Conservation (phyloP, 1,140 invertebrate species). For the Drosophila auraria region DNA sequence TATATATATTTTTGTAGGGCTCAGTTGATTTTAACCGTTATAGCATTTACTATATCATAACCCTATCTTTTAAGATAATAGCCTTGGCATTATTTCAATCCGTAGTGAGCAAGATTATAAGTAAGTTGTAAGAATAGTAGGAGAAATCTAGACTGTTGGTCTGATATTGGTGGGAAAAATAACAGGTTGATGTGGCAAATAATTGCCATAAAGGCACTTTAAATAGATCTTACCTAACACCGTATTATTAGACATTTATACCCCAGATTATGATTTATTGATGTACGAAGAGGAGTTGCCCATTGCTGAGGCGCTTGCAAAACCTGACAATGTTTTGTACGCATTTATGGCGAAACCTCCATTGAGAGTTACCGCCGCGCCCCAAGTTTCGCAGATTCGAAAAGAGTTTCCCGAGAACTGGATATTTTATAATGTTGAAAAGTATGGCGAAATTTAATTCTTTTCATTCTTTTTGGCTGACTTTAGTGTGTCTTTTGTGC, state of each 20-base stretch:
- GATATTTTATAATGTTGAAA: constrained; percentile 34
- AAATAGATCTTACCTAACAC: background rate
- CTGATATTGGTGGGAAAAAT: background rate
- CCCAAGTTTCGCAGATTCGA: constrained; percentile 3
- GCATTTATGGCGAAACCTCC: too few species aligned
- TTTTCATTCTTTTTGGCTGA: background rate
- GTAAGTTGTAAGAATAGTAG: too few species aligned
- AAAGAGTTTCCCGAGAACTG: constrained; percentile 53
- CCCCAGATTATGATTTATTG: background rate
- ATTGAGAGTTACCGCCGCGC: background rate
- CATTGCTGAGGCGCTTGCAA: background rate
- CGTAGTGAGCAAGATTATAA: too few species aligned
- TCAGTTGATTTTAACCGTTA: background rate
- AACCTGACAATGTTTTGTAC: too few species aligned
- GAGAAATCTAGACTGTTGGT: too few species aligned
- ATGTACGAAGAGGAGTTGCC: background rate
- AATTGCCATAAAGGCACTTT: background rate
- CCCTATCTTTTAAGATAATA: background rate
- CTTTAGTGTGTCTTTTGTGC: background rate
- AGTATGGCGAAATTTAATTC: constrained; percentile 12
- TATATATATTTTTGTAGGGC: background rate
- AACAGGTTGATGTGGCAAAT: too few species aligned
- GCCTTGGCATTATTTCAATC: too few species aligned
- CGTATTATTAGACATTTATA: background rate
- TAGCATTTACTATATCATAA: background rate